Percentiles rank a stretch among this genome's conserved stretches.
Evolutionary conservation across 2,113 vertebrate species (phyloP).

Genomic region (Sinocyclocheilus anshuiensis): DNA sequence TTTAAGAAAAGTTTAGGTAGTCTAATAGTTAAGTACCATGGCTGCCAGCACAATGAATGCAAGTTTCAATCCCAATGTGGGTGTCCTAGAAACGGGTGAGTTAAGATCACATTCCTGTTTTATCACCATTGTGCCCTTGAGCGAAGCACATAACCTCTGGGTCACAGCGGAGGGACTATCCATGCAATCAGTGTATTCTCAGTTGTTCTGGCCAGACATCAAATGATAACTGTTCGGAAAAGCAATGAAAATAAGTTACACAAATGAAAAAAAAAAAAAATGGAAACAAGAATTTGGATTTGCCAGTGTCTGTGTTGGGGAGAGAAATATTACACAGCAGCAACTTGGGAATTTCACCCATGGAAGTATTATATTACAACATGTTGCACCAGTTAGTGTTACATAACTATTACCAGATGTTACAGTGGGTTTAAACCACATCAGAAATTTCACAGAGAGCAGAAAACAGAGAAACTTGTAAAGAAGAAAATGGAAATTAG

Average conservation of each 20-base stretch:
- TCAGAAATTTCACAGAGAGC: neutral
- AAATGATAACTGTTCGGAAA: neutral
- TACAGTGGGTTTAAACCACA: neutral
- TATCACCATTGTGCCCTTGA: neutral
- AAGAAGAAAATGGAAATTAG: neutral
- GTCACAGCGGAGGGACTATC: neutral
- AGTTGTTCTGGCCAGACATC: neutral
- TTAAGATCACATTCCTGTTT: slow-evolving; percentile 12
- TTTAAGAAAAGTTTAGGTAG: neutral
- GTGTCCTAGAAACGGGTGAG: neutral
- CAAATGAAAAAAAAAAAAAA: neutral
- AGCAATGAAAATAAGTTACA: neutral
- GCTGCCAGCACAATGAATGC: neutral
- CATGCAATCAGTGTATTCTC: neutral
- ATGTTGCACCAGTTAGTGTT: slow-evolving; percentile 27
- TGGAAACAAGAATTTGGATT: neutral
- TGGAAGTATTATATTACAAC: slow-evolving; percentile 20
- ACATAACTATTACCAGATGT: slow-evolving; percentile 15
- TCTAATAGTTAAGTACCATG: neutral
- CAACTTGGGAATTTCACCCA: slow-evolving; percentile 18
- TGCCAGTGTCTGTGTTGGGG: too few species aligned
- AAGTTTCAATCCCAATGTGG: neutral
- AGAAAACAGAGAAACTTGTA: neutral
- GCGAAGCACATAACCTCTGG: neutral
- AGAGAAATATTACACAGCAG: neutral